Conservation (phyloP, 2,888 invertebrate species). For the Troides helena region DNA sequence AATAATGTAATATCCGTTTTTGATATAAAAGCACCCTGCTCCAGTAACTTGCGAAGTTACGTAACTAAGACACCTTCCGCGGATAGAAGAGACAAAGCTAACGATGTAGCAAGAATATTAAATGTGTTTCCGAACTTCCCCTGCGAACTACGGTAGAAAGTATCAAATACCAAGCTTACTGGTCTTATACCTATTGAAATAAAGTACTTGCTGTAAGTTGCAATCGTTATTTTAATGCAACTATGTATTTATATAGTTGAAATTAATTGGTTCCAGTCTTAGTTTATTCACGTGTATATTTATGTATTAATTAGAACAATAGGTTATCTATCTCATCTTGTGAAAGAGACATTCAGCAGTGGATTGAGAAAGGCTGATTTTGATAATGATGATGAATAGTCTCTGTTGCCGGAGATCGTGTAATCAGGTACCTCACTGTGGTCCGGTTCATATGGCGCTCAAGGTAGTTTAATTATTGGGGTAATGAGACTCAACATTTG, state of each 20-base stretch:
- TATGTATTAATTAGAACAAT: too few species aligned
- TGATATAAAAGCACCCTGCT: constrained; percentile 10
- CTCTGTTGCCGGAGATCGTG: too few species aligned
- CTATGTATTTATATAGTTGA: not conserved
- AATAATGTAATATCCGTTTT: constrained; percentile 1
- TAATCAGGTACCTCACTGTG: too few species aligned
- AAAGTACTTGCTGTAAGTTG: not conserved
- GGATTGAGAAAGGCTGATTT: too few species aligned
- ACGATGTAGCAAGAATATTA: constrained; percentile 26
- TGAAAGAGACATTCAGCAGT: too few species aligned
- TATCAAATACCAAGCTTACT: constrained; percentile 16
- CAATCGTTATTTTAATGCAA: not conserved
- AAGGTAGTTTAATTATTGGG: too few species aligned
- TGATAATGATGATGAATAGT: too few species aligned
- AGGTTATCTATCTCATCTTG: too few species aligned
- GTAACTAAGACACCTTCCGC: constrained; percentile 6
- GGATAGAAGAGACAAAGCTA: constrained; percentile 22
- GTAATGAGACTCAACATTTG: too few species aligned
- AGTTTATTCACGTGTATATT: too few species aligned
- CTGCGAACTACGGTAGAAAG: constrained; percentile 9
- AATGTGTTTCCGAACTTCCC: constrained; percentile 18
- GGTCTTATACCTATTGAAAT: not conserved
- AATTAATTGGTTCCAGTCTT: too few species aligned
- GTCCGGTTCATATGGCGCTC: too few species aligned
- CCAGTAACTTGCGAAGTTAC: constrained; percentile 1